Base-by-base conservation (phyloP, 2,888 invertebrate species). In the Sphinx pinastri region DNA sequence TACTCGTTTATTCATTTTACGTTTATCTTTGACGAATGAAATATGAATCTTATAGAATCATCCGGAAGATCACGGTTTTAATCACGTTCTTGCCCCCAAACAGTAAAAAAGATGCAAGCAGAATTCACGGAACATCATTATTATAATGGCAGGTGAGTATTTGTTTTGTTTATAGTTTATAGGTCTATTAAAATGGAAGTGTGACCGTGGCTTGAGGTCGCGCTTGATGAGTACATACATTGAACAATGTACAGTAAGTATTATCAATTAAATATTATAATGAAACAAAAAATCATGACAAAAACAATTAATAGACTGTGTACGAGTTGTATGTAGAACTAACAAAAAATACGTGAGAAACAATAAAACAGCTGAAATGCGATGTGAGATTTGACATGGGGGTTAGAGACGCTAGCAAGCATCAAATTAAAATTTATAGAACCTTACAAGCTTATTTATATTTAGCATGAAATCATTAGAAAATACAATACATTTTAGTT, bases 341-440 rank as follows among this genome's bases (percentile, higher is more conserved):
- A 63, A 60, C 47, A 47, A 60, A 60, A 60, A 60, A 60, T 60
- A 60, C 45, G 47, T 60, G 60, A 16, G 60, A 60, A 60, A 60
- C 60, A 8, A 60, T 60, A 16, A 45, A 60, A 60, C 60, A 47
- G n/a, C 45, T 12, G n/a, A 16, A 47, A 60, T 47, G 45, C 47
- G 47, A 47, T 45, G n/a, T 38, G 5, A 45, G 11, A 11, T 45
- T n/a, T 45, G 38, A 45, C 6, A 16, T 16, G 47, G 10, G 47
- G 45, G 45, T 12, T 60, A 25, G 25, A 31, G 3, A 19, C 11
- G 57, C 13, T 45, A 16, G 45, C 5, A 47, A 16, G 45, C 19
- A 60, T 59, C 31, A 8, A 45, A 45, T 45, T 31, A 38, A 14
- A 6, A 59, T 45, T n/a, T 57, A 57, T 25, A 13, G 10, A 57